Percentiles rank a stretch among this genome's conserved stretches.
Conservation (phyloP, 2,888 invertebrate species). For the Lomographa bimaculata region DNA sequence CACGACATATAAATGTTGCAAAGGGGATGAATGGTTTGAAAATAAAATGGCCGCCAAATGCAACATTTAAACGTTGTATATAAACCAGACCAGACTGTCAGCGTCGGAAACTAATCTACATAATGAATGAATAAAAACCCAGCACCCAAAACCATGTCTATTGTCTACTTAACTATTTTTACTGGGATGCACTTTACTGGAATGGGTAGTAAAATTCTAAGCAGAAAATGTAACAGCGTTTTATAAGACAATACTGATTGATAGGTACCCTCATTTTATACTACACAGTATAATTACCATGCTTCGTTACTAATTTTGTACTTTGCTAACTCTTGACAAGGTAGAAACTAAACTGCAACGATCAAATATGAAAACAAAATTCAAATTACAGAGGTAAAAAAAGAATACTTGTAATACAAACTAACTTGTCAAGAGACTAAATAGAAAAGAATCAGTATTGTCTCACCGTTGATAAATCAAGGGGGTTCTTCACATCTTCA, state of each 20-base stretch:
- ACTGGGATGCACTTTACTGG: constrained; percentile 80
- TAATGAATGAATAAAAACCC: constrained; percentile 51
- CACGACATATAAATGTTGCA: constrained; percentile 18
- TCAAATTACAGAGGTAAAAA: background rate
- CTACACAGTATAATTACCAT: constrained; percentile 21
- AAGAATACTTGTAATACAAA: no score
- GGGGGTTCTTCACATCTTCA: constrained; percentile 44
- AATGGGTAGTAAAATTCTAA: constrained; percentile 56
- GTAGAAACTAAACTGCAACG: background rate
- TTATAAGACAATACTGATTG: constrained; percentile 62
- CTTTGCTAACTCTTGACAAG: constrained; percentile 20
- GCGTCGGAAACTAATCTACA: constrained; percentile 30
- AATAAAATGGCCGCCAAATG: constrained; percentile 4
- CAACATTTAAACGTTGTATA: constrained; percentile 18
- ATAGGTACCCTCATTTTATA: constrained; percentile 11
- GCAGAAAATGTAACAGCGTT: constrained; percentile 58
- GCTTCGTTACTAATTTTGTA: constrained; percentile 15
- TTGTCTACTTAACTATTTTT: constrained; percentile 63
- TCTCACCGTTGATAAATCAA: constrained; percentile 46
- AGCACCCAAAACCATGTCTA: constrained; percentile 72
- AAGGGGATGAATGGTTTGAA: constrained; percentile 5
- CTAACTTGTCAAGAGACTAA: constrained; percentile 31
- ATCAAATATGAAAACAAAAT: constrained; percentile 1
- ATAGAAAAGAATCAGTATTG: constrained; percentile 44
- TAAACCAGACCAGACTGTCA: constrained; percentile 21